Percentiles rank a stretch among this genome's conserved stretches.
Evolutionary conservation across 2,797 vertebrate genomes (phyloP).

Genomic region (Tachyglossus aculeatus): DNA sequence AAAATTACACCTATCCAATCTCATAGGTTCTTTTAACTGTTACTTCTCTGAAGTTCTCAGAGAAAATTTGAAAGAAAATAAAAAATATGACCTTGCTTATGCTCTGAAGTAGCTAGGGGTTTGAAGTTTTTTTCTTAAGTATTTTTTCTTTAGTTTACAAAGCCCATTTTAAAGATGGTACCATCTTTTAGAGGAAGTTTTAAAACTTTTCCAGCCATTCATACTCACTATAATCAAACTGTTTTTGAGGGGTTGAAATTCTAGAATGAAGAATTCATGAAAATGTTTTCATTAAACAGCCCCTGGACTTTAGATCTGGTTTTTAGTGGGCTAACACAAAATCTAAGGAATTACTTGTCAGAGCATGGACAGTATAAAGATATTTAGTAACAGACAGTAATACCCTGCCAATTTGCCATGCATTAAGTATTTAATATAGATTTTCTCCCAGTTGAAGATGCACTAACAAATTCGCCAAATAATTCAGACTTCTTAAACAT

Average conservation of each 20-base stretch:
- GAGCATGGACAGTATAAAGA: background rate
- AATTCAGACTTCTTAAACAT: no score
- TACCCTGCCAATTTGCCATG: rapidly evolving
- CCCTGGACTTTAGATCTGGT: no score
- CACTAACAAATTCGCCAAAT: no score
- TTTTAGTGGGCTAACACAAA: no score
- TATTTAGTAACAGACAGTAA: background rate
- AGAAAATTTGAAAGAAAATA: constrained; percentile 33
- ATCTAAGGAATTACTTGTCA: no score
- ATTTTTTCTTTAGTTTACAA: background rate
- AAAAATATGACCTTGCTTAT: background rate
- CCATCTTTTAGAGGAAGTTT: background rate
- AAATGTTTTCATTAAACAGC: no score
- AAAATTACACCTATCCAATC: constrained; percentile 16
- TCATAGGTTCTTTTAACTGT: background rate
- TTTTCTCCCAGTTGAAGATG: background rate
- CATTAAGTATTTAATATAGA: background rate
- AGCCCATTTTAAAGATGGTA: background rate
- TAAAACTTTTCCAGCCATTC: background rate
- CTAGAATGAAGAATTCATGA: no score
- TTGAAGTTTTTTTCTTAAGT: background rate
- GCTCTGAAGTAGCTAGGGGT: constrained; percentile 6
- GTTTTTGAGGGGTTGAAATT: no score
- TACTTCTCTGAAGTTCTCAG: constrained; percentile 31
- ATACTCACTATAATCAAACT: no score